Evolutionary conservation across 2,888 invertebrate genomes (phyloP).

Genomic region (Micoletzkya japonica): DNA sequence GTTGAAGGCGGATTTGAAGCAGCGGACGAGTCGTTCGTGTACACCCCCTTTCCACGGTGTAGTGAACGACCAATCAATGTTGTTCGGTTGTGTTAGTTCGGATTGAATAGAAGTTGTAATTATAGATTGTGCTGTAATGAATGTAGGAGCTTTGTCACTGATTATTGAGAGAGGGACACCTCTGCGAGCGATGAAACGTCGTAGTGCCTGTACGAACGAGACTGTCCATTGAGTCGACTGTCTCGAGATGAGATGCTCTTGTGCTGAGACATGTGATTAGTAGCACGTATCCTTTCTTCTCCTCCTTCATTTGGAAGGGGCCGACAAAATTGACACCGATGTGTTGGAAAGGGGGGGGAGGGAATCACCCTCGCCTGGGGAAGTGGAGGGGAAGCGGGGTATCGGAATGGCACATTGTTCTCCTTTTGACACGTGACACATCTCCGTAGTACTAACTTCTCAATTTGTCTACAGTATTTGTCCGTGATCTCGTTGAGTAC

Average conservation of each 20-base stretch:
- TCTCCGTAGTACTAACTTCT: conserved; percentile 35
- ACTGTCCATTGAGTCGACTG: conserved; percentile 54
- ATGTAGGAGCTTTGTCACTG: conserved; percentile 65
- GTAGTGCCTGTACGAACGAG: conserved; percentile 57
- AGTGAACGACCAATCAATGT: conserved; percentile 24
- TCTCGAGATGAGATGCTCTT: conserved; percentile 64
- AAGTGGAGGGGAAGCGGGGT: conserved; percentile 60
- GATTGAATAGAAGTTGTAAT: no score
- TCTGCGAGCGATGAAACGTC: conserved; percentile 60
- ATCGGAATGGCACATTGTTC: conserved; percentile 37
- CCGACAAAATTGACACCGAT: conserved; percentile 64
- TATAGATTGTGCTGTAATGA: conserved; percentile 35
- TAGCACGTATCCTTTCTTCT: conserved; percentile 57
- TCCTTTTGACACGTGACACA: conserved; percentile 56
- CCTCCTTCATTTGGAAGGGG: conserved; percentile 56
- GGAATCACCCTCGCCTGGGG: conserved; percentile 55
- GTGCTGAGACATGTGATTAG: conserved; percentile 65
- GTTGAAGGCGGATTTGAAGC: conserved; percentile 24
- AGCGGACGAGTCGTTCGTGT: conserved; percentile 26
- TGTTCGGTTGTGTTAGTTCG: no score
- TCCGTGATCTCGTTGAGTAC: conserved; percentile 24
- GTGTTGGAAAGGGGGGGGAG: conserved; percentile 54
- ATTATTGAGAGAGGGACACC: conserved; percentile 55
- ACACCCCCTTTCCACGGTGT: conserved; percentile 30
- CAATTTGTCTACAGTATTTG: conserved; percentile 17